Evolutionary conservation across 2,797 vertebrate genomes (phyloP), one percentile per base, ranked within the genome.

Genomic region (Bradypodion pumilum): DNA sequence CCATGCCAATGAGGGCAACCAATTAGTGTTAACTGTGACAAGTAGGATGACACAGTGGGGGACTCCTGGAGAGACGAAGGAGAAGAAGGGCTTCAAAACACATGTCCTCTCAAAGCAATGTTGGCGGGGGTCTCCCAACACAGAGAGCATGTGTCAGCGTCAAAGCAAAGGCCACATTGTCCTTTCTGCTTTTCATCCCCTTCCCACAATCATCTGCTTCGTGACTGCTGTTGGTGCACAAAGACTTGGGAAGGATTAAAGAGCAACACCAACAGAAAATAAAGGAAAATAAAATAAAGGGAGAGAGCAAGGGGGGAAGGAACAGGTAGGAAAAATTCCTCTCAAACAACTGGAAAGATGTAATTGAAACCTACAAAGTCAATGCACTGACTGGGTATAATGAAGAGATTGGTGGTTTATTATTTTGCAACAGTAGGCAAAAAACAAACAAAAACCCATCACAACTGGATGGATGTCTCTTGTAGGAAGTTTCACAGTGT

Each of bases 1-100:
- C 35, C 82, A 52, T 90, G 83, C 66, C 80, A 91, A 83, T 35
- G 81, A 81, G 82, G 84, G 77, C 84, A 89, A 90, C 86, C 82
- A 82, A 0, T 0, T 88, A 70, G 21, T 46, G 84, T 85, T 91
- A 87, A 88, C 42, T 86, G 88, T 80, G 85, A 83, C 6, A 9
- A 79, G 10, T 82, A 92, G 74, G 89, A 86, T 29, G 80, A 79
- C 80, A 76, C 82, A 85, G 78, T 86, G 76, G 40, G 75, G 25
- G 70, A 46, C 75, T 79, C 84, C 77, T 27, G 80, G 89, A 46
- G 37, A 59, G 40, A 81, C 29, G 79, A 86, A 40, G 83, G 78
- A 74, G 91, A 85, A 0, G 0, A 32, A 85, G 84, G 56, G 76
- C 84, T 81, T 92, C 2, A 10, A 80, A 86, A 88, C 85, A 89